Percentiles rank a stretch among this genome's conserved stretches.
Evolutionary conservation across 2,888 invertebrate species (phyloP).

Genomic region (Drosophila cognata): DNA sequence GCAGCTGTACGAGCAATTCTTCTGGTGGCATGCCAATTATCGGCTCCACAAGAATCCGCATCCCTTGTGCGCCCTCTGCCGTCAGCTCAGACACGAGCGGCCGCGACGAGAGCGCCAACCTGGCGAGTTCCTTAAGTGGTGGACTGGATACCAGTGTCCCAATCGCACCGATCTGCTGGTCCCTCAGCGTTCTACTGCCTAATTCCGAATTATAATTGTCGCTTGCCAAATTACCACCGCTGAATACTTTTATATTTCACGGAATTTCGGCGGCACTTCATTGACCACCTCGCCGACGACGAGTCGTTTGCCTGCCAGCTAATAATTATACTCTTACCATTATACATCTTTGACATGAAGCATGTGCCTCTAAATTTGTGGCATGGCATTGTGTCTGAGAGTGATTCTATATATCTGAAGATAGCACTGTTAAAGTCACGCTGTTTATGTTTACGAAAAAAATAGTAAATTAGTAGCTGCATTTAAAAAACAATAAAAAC

Average conservation of each 20-base stretch:
- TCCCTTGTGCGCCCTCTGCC: slow-evolving; percentile 68
- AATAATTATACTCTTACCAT: slow-evolving; percentile 53
- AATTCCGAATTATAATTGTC: slow-evolving; percentile 64
- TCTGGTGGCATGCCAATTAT: slow-evolving; percentile 86
- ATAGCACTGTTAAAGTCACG: background rate
- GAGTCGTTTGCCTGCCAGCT: slow-evolving; percentile 7
- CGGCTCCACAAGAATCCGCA: slow-evolving; percentile 23
- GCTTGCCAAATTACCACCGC: slow-evolving; percentile 60
- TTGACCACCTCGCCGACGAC: slow-evolving; percentile 59
- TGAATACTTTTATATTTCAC: slow-evolving; percentile 57
- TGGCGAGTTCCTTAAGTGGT: slow-evolving; percentile 55
- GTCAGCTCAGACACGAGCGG: slow-evolving; percentile 26
- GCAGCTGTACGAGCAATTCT: slow-evolving; percentile 87
- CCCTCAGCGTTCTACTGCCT: slow-evolving; percentile 7
- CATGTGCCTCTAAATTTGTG: slow-evolving; percentile 6
- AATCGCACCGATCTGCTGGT: slow-evolving; percentile 19
- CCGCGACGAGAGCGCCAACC: slow-evolving; percentile 6
- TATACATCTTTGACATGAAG: slow-evolving; percentile 12
- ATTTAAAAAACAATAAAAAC: background rate
- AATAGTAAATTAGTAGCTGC: background rate
- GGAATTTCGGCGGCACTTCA: slow-evolving; percentile 70
- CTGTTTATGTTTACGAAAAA: too few species aligned
- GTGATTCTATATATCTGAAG: too few species aligned
- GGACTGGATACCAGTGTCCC: slow-evolving; percentile 55
- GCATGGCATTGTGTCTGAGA: background rate